Percentiles rank a stretch among this genome's conserved stretches.
Conservation (phyloP, 1,140 invertebrate genomes). For the Lineus longissimus region DNA sequence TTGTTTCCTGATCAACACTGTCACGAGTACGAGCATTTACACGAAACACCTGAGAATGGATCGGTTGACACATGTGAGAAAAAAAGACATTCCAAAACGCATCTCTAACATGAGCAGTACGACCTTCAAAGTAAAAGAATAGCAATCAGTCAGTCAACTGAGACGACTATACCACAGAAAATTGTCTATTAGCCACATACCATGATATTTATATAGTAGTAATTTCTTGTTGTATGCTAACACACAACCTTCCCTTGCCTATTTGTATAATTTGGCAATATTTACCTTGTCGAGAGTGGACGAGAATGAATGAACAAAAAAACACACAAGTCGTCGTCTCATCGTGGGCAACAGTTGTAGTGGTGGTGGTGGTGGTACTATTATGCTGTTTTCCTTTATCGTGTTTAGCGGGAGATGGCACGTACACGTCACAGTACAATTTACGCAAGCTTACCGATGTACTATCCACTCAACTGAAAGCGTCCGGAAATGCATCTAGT, state of each 20-base stretch:
- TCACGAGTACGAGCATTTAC: background rate
- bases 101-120: background rate
- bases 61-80: background rate
- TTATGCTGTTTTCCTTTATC: background rate
- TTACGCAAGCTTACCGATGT: background rate
- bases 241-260: too few relatives aligned
- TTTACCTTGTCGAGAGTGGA: too few relatives aligned
- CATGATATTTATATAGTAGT: too few relatives aligned
- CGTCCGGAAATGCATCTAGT: background rate
- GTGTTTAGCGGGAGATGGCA: background rate
- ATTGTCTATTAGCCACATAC: too few relatives aligned
- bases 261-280: too few relatives aligned
- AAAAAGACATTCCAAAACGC: background rate
- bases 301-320: too few relatives aligned
- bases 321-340: too few relatives aligned
- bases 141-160: too few relatives aligned
- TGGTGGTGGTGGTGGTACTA: background rate
- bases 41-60: background rate
- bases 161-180: too few relatives aligned
- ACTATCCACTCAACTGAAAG: background rate
- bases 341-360: too few relatives aligned
- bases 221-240: too few relatives aligned
- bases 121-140: background rate
- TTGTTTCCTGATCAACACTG: background rate
- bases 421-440: background rate